These are phyloP conservation scores for Colinus virginianus DNA, from an alignment of 2,113 vertebrate species.

Conservation along the genomic window DNA sequence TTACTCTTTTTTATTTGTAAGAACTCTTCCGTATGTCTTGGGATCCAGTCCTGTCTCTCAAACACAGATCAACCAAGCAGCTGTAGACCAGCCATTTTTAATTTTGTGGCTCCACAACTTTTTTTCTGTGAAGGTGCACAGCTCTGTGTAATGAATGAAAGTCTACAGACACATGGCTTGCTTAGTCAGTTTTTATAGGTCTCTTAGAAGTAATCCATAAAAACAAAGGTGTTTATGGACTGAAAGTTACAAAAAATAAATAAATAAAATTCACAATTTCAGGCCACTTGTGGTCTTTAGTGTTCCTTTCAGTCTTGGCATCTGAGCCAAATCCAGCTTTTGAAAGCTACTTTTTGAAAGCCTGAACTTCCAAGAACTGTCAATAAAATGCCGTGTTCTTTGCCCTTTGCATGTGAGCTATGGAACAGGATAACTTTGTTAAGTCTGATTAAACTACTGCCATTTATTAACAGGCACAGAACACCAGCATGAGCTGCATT, in stretches of 20 bases:
- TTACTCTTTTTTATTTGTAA: conserved; percentile 16
- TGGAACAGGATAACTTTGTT: not conserved
- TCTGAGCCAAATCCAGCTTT: not conserved
- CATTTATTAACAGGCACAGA: not conserved
- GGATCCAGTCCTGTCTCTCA: not conserved
- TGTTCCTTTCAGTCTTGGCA: not conserved
- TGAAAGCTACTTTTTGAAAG: not conserved
- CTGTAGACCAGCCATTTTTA: not conserved
- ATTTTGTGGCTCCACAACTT: not conserved
- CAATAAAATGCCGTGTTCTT: not conserved
- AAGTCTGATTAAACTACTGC: not conserved
- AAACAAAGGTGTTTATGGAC: not conserved
- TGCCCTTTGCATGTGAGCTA: fast-evolving
- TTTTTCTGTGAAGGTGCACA: not conserved
- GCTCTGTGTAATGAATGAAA: not conserved
- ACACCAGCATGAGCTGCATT: not conserved
- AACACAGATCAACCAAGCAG: not conserved
- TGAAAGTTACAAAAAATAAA: not conserved
- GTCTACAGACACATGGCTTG: not conserved
- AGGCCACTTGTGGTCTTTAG: not conserved
- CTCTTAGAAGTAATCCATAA: not conserved
- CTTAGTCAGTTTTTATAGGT: not conserved
- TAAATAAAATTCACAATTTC: not conserved
- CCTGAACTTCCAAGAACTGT: not conserved
- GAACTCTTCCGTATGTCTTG: not conserved